Base-by-base conservation (phyloP, 2,888 invertebrate species). In the Thera britannica region DNA sequence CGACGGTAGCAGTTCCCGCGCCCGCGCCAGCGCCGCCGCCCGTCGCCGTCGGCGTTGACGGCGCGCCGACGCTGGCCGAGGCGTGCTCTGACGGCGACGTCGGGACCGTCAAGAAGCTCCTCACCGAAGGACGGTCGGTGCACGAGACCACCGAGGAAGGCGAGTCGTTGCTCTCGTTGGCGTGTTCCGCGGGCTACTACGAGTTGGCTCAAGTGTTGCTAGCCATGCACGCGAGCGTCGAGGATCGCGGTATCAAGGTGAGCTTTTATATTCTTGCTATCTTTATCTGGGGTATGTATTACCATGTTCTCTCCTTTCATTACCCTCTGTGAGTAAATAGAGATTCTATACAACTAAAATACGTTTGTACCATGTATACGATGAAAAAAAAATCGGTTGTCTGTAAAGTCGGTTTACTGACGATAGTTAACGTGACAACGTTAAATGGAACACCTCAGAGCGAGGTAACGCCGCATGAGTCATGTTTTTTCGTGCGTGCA, bases 91-190 rank as follows among this genome's bases (percentile, higher is more conserved):
- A 98, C 94, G 98, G 98, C 76, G 98, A 99, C 95, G 98, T 98
- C 67, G 97, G 97, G 77, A 97, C 98, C 34, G 98, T 99, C 65
- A 96, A 97, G 79, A 97, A 98, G 89, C 95, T 99, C 73, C 95
- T 99, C 71, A 98, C 98, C 60, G 98, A 99, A 91, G 98, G 98
- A 61, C 96, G 98, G 68, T 98, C 97, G 83, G 97, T 98, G 71
- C 98, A 98, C 95, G 99, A 99, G 94, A 98, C 98, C 75, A 98
- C 98, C 70, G 99, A 99, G 91, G 99, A 99, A 90, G 99, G 99
- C 76, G 99, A 99, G 92, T 98, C 98, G 83, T 94, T 99, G 73
- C 95, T 99, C 73, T 98, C 98, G 65, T 96, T 99, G 81, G 99
- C 99, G 71, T 99, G 99, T 92, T 98, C 98, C 72, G 98, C 99